Percentiles rank a stretch among this genome's conserved stretches.
Conservation (phyloP, 2,888 invertebrate species). For the Gasteruption jaculator region DNA sequence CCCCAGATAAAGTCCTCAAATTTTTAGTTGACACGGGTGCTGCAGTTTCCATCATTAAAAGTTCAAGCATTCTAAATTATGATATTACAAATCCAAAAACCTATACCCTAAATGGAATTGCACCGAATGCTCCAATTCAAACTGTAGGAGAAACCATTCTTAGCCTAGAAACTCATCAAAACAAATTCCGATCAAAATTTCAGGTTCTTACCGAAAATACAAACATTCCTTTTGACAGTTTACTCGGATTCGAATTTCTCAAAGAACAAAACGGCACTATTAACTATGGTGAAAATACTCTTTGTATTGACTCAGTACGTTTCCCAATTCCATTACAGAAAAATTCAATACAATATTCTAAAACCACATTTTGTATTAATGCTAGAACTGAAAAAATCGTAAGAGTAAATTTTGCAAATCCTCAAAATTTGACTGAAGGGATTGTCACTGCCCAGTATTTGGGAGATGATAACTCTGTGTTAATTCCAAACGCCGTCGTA, state of each 20-base stretch:
- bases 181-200: conserved; percentile 1
- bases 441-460: conserved; percentile 1
- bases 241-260: conserved; percentile 6
- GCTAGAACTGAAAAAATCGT: conserved; percentile 4
- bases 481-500: conserved; percentile 12
- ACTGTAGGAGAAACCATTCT: conserved; percentile 13
- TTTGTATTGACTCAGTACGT: too few relatives aligned
- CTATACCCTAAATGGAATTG: conserved; percentile 1
- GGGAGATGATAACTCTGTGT: background rate
- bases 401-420: conserved; percentile 5
- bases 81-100: background rate
- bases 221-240: conserved; percentile 8
- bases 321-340: background rate
- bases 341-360: conserved; percentile 2
- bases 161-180: too few relatives aligned
- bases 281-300: too few relatives aligned
- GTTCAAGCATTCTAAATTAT: background rate
- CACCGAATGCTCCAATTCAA: conserved; percentile 5
- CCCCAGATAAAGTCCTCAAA: too few relatives aligned
- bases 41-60: conserved; percentile 8
- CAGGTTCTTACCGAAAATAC: conserved; percentile 2
- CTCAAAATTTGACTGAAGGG: conserved; percentile 7
- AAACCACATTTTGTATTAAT: background rate
- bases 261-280: background rate
- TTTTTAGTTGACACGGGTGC: conserved; percentile 15